Conservation (phyloP, 2,797 vertebrate species). For the Antennarius maculatus region DNA sequence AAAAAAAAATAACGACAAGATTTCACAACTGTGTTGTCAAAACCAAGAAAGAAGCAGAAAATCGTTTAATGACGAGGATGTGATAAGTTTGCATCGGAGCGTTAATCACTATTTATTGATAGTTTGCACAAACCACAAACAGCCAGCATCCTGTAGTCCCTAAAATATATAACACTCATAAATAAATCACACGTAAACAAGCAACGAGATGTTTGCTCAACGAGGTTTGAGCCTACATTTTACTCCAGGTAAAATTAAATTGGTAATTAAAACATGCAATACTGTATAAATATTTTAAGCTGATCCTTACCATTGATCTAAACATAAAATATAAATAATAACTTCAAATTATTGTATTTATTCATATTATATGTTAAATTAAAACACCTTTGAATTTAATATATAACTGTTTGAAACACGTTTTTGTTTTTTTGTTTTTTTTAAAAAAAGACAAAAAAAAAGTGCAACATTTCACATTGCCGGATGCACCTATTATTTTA, state of each 20-base stretch:
- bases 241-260: background rate
- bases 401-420: no score
- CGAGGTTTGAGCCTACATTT: no score
- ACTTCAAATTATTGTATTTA: background rate
- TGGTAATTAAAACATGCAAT: no score
- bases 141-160: background rate
- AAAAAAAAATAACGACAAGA: background rate
- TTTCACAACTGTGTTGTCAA: background rate
- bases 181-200: slow-evolving; percentile 3
- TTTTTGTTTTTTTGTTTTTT: no score
- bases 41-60: background rate
- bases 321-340: background rate
- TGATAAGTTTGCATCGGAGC: background rate
- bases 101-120: slow-evolving; percentile 1
- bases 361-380: background rate
- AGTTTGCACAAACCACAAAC: background rate
- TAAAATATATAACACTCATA: slow-evolving; percentile 8
- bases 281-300: no score
- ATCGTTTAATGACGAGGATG: background rate
- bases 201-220: no score
- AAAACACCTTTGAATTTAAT: no score
- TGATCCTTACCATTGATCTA: background rate
- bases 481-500: background rate
- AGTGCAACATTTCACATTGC: background rate
- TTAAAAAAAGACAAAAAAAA: background rate